Base-by-base conservation (phyloP, 2,797 vertebrate genomes). In the Chrysocyon brachyurus region DNA sequence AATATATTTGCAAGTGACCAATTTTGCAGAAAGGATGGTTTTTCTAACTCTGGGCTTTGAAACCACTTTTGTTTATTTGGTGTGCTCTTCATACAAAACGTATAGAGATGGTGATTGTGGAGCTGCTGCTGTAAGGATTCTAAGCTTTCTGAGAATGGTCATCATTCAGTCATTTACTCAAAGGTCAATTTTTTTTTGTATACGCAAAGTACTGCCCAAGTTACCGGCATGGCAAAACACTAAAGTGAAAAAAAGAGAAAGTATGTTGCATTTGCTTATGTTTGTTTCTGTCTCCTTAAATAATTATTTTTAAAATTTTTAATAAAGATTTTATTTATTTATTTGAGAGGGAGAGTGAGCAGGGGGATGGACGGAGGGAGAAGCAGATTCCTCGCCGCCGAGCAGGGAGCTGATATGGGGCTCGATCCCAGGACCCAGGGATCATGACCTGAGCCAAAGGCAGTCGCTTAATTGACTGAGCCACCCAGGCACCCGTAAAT, bases 21-120 rank as follows among this genome's bases (percentile, higher is more conserved):
- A 28, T 87, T 87, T 93, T 97, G 46, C 24, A 83, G 72, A 92
- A 84, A 96, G 15, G 22, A 8, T 22, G 22, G 19, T 84, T 90
- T 52, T 96, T 87, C 2, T 49, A 78, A 79, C 3, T 40, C 22
- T 87, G 28, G 24, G 15, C 68, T 97, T 94, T 56, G 89, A 56
- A 90, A 49, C 10, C 1, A 31, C 24, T 90, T 94, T 92, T 84
- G 31, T 86, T 87, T 75, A 82, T 31, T n/a, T 87, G 21, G 19
- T 89, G 14, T 10, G 14, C 26, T 87, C 14, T 95, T 91, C 46
- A 40, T 94, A 91, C 93, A 22, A 63, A n/a, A 86, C 63, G 63
- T 31, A 6, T 16, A 28, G 66, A 89, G 86, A 57, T 14, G 12
- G 17, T 12, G 14, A 61, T 46, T 33, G 14, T 79, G 10, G 28